Percentiles rank a stretch among this genome's conserved stretches.
These are phyloP conservation scores for Apodemia mormo DNA, from an alignment of 2,888 invertebrate species.

Conservation along the genomic window DNA sequence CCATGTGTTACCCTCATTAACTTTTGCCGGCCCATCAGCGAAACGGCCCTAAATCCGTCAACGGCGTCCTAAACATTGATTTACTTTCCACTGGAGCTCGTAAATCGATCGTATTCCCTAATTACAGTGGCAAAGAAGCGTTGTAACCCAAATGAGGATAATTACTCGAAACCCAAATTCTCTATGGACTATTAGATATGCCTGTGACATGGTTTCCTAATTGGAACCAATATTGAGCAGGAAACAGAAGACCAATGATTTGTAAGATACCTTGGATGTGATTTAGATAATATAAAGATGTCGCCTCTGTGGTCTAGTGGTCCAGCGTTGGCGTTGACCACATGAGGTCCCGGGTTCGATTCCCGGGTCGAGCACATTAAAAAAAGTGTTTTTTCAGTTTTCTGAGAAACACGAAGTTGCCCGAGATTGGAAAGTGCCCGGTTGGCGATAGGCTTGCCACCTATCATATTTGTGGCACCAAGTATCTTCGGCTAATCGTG, in stretches of 20 bases:
- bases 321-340: too few species aligned
- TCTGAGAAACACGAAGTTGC: too few species aligned
- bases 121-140: constrained; percentile 48
- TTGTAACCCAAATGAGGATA: constrained; percentile 50
- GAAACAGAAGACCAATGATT: neutral
- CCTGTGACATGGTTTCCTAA: neutral
- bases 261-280: neutral
- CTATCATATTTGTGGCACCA: too few species aligned
- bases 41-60: constrained; percentile 41
- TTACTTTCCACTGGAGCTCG: constrained; percentile 53
- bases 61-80: constrained; percentile 52
- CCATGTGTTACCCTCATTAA: constrained; percentile 9
- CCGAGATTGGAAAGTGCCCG: too few species aligned
- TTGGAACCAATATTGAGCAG: neutral
- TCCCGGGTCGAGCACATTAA: too few species aligned
- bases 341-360: too few species aligned
- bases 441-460: too few species aligned
- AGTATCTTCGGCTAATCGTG: too few species aligned
- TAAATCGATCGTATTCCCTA: constrained; percentile 53
- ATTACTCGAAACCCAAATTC: constrained; percentile 35
- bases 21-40: constrained; percentile 14
- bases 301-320: too few species aligned
- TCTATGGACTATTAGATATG: constrained; percentile 7
- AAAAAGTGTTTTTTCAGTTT: too few species aligned
- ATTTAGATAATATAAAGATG: too few species aligned